These are phyloP conservation scores for Chloropsis cyanopogon DNA, from an alignment of 2,113 vertebrate genomes.

Conservation along the genomic window DNA sequence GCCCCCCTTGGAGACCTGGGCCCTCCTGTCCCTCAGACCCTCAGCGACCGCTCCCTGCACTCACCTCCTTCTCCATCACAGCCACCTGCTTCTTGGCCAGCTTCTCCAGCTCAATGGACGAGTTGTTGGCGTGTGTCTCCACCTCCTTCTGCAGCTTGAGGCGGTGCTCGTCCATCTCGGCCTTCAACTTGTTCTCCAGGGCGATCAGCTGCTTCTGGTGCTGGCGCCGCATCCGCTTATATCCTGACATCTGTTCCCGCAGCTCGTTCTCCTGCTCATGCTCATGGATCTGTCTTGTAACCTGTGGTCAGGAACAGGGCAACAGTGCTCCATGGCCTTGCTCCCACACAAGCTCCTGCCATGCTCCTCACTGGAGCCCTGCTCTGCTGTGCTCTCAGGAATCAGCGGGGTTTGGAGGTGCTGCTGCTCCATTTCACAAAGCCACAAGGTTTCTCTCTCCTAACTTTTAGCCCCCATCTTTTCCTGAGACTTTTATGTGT, in stretches of 20 bases:
- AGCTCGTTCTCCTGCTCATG: slow-evolving; percentile 99
- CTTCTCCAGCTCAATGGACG: slow-evolving; percentile 99
- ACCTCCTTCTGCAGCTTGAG: slow-evolving; percentile 99
- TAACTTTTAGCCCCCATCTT: not conserved
- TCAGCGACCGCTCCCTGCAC: not conserved
- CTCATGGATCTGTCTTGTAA: slow-evolving; percentile 99
- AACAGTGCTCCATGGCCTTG: not conserved
- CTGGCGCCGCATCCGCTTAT: slow-evolving; percentile 99
- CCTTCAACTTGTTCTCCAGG: slow-evolving; percentile 99
- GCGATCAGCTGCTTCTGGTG: slow-evolving; percentile 99
- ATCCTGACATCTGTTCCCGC: slow-evolving; percentile 99
- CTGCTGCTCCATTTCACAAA: not conserved
- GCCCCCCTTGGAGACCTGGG: not conserved
- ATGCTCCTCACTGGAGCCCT: not conserved
- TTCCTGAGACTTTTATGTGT: not conserved
- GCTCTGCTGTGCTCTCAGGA: not conserved
- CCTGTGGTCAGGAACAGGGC: slow-evolving; percentile 67
- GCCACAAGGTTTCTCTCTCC: not conserved
- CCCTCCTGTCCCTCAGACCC: not conserved
- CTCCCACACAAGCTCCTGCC: not conserved
- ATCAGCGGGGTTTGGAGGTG: not conserved
- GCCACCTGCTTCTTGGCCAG: slow-evolving; percentile 95
- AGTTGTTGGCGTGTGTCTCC: slow-evolving; percentile 98
- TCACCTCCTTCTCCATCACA: slow-evolving; percentile 96
- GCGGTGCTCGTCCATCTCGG: slow-evolving; percentile 99